phyloP scores from a whole-genome alignment of 2,113 vertebrate genomes.

The Anser brachyrhynchus region DNA sequence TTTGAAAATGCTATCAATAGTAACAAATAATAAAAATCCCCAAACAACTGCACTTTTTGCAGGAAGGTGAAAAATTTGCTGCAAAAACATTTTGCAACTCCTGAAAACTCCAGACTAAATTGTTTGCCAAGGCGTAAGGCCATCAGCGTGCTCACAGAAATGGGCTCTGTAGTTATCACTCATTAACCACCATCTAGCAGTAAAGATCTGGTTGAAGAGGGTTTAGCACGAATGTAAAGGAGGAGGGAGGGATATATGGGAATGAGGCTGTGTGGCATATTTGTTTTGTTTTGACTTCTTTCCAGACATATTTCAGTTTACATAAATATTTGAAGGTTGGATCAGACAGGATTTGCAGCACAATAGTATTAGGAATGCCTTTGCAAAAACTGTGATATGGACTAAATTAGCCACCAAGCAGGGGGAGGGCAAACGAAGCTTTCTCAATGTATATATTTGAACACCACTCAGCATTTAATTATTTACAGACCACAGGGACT shows the following conservation, averaged over 20 bases:
- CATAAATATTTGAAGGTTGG: slow-evolving; percentile 78
- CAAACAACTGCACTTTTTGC: background rate
- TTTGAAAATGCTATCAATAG: slow-evolving; percentile 3
- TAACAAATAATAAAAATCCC: background rate
- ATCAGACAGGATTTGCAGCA: slow-evolving; percentile 80
- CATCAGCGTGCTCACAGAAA: slow-evolving; percentile 52
- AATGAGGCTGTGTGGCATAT: slow-evolving; percentile 48
- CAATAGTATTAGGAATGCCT: slow-evolving; percentile 75
- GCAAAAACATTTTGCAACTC: slow-evolving; percentile 37
- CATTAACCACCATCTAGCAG: slow-evolving; percentile 59
- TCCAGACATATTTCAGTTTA: slow-evolving; percentile 79
- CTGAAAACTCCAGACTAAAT: slow-evolving; percentile 31
- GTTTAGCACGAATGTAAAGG: slow-evolving; percentile 46
- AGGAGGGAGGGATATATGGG: slow-evolving; percentile 14
- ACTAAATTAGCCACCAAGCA: slow-evolving; percentile 62
- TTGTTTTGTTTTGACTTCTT: slow-evolving; percentile 74
- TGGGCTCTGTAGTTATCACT: slow-evolving; percentile 33
- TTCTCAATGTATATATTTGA: background rate
- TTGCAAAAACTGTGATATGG: slow-evolving; percentile 69
- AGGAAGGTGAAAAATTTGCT: background rate
- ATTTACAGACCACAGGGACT: background rate
- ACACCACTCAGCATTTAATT: background rate
- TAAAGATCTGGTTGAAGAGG: slow-evolving; percentile 41
- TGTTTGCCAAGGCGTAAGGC: slow-evolving; percentile 25
- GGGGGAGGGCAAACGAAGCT: background rate